These are phyloP conservation scores for Raja brachyura DNA, from an alignment of 2,113 vertebrate species.

Conservation along the genomic window DNA sequence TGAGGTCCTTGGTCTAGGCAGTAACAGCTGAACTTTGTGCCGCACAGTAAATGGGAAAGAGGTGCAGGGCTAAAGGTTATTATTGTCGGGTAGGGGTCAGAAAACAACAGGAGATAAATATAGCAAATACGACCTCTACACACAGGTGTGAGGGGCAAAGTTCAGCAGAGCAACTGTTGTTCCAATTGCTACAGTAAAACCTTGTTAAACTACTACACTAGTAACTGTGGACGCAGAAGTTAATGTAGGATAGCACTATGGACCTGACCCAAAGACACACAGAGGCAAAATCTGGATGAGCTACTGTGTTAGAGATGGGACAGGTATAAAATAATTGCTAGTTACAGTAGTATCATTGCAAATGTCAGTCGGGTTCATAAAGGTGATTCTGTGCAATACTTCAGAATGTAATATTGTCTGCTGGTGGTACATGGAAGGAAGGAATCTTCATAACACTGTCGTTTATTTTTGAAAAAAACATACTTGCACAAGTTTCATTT, in stretches of 20 bases:
- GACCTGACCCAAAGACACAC: neutral
- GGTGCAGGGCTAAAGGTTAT: conserved; percentile 14
- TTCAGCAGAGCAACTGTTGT: conserved; percentile 32
- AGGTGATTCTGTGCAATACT: neutral
- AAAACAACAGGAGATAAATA: conserved; percentile 36
- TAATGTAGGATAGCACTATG: neutral
- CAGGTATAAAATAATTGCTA: neutral
- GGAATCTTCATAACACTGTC: neutral
- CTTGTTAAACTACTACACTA: conserved; percentile 21
- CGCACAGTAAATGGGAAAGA: conserved; percentile 28
- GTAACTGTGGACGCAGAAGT: conserved; percentile 14
- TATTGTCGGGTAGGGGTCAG: conserved; percentile 13
- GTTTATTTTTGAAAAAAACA: neutral
- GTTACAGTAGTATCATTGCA: neutral
- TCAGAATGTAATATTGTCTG: neutral
- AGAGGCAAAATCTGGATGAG: neutral
- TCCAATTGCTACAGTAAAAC: conserved; percentile 21
- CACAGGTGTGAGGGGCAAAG: conserved; percentile 22
- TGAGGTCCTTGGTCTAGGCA: conserved; percentile 31
- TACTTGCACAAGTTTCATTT: neutral
- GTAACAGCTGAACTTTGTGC: conserved; percentile 19
- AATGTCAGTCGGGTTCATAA: neutral
- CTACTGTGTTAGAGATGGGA: neutral
- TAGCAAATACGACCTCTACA: conserved; percentile 26
- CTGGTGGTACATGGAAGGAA: neutral